phyloP scores from a whole-genome alignment of 2,113 vertebrate species.

The Myodes glareolus region DNA sequence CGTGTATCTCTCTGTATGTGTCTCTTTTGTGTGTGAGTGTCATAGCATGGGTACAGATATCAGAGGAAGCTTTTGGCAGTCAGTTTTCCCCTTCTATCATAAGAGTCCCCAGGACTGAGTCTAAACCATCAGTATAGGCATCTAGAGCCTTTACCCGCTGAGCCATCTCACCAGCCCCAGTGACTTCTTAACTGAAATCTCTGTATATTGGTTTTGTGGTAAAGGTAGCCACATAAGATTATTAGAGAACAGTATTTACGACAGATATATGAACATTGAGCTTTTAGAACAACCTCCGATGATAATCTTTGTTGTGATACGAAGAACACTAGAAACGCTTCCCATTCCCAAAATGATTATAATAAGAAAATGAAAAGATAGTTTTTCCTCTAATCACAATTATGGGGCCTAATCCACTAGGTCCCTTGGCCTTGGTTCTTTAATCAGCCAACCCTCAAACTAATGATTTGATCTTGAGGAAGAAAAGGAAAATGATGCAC shows the following conservation, averaged over 20 bases:
- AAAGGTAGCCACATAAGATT: neutral
- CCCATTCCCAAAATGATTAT: neutral
- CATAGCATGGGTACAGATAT: neutral
- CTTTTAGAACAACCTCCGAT: neutral
- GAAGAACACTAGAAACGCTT: neutral
- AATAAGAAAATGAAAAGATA: neutral
- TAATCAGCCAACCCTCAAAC: neutral
- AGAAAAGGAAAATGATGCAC: neutral
- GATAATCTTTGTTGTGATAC: slow-evolving; percentile 1
- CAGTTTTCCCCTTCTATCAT: neutral
- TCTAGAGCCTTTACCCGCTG: neutral
- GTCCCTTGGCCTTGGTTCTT: neutral
- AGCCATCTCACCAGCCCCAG: too few species aligned
- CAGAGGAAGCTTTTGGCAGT: neutral
- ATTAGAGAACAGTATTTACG: neutral
- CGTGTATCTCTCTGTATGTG: neutral
- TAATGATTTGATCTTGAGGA: neutral
- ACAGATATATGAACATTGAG: neutral
- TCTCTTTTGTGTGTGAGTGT: neutral
- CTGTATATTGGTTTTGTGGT: neutral
- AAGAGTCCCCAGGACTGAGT: neutral
- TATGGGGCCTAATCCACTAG: neutral
- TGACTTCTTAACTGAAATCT: slow-evolving; percentile 9
- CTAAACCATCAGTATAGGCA: neutral
- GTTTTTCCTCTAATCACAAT: neutral